A percentile compares a stretch with the other conserved stretches of the same genome.
Evolutionary conservation across 1,140 invertebrate genomes (phyloP).

Genomic region (Contarinia nasturtii): DNA sequence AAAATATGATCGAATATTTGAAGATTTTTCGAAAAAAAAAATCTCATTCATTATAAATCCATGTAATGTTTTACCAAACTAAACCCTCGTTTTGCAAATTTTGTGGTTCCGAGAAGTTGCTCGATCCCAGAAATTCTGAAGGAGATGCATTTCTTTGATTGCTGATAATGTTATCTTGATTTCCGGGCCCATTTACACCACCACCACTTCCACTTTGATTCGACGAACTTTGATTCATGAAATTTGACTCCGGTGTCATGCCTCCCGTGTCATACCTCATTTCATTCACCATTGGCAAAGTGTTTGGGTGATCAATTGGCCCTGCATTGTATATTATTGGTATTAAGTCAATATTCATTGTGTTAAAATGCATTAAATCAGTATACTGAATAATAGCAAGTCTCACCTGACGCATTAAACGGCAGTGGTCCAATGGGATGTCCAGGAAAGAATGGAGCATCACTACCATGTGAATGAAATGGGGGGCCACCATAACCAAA

Average conservation of each 20-base stretch:
- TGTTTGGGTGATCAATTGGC: slow-evolving; percentile 45
- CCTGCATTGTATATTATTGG: slow-evolving; percentile 15
- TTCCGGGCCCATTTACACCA: slow-evolving; percentile 22
- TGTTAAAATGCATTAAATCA: too few species aligned
- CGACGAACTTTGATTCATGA: slow-evolving; percentile 34
- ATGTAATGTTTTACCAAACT: slow-evolving; percentile 53
- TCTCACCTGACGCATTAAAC: slow-evolving; percentile 49
- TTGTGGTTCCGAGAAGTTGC: slow-evolving; percentile 46
- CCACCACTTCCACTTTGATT: slow-evolving; percentile 34
- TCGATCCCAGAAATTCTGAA: slow-evolving; percentile 29
- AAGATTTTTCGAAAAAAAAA: too few species aligned
- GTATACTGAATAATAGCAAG: slow-evolving; percentile 4
- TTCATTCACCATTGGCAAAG: slow-evolving; percentile 38
- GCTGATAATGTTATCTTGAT: not conserved
- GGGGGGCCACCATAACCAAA: slow-evolving; percentile 72
- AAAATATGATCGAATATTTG: too few species aligned
- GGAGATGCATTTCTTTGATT: slow-evolving; percentile 27
- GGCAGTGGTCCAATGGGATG: slow-evolving; percentile 54
- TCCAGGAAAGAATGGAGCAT: slow-evolving; percentile 62
- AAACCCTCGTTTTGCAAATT: slow-evolving; percentile 51
- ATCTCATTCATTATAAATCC: too few species aligned
- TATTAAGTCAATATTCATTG: too few species aligned
- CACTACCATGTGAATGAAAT: slow-evolving; percentile 74
- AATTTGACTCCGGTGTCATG: slow-evolving; percentile 40
- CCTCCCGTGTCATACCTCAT: slow-evolving; percentile 34